Percentiles rank a stretch among this genome's conserved stretches.
Conservation (phyloP, 2,888 invertebrate species). For the Caenorhabditis sinica region DNA sequence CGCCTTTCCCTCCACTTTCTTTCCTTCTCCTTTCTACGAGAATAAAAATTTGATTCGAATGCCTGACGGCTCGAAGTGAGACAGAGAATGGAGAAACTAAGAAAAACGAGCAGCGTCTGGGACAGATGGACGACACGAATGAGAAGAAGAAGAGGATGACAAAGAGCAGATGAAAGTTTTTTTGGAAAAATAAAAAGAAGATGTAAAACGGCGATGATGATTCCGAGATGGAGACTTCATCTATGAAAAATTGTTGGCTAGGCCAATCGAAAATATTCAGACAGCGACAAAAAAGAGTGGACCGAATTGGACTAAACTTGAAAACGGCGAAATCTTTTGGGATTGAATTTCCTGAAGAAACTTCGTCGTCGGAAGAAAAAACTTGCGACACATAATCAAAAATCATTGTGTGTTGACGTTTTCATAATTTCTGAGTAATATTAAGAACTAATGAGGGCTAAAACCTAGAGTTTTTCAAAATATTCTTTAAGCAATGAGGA, state of each 20-base stretch:
- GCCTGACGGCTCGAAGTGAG: constrained; percentile 42
- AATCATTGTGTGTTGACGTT: constrained; percentile 28
- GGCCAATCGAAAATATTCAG: background rate
- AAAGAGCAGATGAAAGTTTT: constrained; percentile 43
- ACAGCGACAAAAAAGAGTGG: background rate
- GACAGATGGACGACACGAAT: background rate
- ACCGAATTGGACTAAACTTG: background rate
- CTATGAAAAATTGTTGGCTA: background rate
- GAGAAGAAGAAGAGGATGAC: constrained; percentile 5
- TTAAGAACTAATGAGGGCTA: too few species aligned
- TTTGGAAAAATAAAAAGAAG: constrained; percentile 21
- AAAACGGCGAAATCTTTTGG: background rate
- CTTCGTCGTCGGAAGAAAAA: constrained; percentile 12
- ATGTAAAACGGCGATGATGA: background rate
- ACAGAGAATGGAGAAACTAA: constrained; percentile 26
- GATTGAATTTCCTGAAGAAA: constrained; percentile 45
- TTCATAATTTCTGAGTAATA: background rate
- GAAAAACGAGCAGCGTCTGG: constrained; percentile 20
- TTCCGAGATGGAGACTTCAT: too few species aligned
- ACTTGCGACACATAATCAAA: constrained; percentile 32
- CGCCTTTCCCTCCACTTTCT: constrained; percentile 47
- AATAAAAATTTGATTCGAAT: constrained; percentile 62
- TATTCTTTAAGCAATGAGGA: too few species aligned
- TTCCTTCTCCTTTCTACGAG: constrained; percentile 11
- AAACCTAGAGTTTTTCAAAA: too few species aligned